These are phyloP conservation scores for Paramormyrops hopkinsi DNA, from an alignment of 2,797 vertebrate genomes.

Conservation along the genomic window DNA sequence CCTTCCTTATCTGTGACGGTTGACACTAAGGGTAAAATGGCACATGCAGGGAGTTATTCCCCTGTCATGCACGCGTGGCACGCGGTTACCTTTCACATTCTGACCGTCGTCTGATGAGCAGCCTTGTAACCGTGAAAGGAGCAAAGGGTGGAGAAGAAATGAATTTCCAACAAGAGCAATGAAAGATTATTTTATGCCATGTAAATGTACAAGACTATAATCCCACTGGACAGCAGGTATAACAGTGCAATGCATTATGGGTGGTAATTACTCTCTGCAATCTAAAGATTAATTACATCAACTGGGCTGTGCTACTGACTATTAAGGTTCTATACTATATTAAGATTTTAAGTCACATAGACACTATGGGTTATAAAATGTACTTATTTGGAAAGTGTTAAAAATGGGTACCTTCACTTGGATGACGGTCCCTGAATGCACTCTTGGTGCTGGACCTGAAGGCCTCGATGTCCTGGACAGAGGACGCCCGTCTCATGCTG, in stretches of 20 bases:
- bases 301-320: background rate
- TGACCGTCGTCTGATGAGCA: conserved; percentile 88
- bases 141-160: conserved; percentile 26
- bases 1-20: background rate
- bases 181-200: background rate
- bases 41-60: conserved; percentile 60
- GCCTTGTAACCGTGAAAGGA: conserved; percentile 35
- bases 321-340: background rate
- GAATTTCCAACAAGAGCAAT: background rate
- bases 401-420: conserved; percentile 78
- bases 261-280: conserved; percentile 3
- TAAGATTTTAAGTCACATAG: background rate
- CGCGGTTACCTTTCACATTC: conserved; percentile 86
- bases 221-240: background rate
- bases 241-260: background rate
- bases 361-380: background rate
- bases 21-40: conserved; percentile 40
- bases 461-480: conserved; percentile 91
- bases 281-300: background rate
- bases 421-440: conserved; percentile 80
- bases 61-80: conserved; percentile 30
- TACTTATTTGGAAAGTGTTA: background rate
- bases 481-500: conserved; percentile 89
- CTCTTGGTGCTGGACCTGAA: conserved; percentile 78
- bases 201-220: background rate